These are phyloP conservation scores for Spilarctia lutea DNA, from an alignment of 2,888 invertebrate genomes.

Conservation along the genomic window DNA sequence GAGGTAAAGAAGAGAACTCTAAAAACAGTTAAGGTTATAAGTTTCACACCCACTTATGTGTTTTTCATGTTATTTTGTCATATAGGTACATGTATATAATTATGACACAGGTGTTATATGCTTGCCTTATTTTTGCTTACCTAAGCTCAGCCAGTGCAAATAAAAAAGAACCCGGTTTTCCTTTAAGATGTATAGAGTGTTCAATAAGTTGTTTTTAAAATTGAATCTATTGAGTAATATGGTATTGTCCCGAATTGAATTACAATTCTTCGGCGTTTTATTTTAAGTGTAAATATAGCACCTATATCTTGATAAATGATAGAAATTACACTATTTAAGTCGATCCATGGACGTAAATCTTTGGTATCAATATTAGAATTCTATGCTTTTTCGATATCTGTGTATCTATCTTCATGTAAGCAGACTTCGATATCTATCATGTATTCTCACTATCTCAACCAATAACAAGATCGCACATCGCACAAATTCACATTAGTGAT, in stretches of 20 bases:
- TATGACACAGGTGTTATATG: neutral
- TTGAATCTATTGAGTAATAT: too few species aligned
- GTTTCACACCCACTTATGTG: neutral
- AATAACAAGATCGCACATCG: neutral
- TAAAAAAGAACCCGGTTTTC: neutral
- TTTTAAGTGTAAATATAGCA: neutral
- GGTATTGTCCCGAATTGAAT: neutral
- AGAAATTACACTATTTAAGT: too few species aligned
- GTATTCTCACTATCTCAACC: neutral
- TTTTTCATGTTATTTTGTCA: too few species aligned
- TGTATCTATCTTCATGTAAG: neutral
- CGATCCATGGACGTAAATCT: too few species aligned
- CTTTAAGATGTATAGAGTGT: neutral
- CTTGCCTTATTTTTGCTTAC: neutral
- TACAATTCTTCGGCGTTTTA: neutral
- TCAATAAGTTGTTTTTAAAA: too few species aligned
- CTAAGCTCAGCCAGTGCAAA: neutral
- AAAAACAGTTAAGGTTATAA: conserved; percentile 38
- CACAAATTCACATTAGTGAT: neutral
- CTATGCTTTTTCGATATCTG: neutral
- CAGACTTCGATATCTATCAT: neutral
- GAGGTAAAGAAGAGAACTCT: conserved; percentile 53
- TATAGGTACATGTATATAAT: neutral
- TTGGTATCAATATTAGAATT: too few species aligned
- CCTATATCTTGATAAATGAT: too few species aligned